Base-by-base conservation (phyloP, 2,797 vertebrate genomes). In the Pteronotus mesoamericanus region DNA sequence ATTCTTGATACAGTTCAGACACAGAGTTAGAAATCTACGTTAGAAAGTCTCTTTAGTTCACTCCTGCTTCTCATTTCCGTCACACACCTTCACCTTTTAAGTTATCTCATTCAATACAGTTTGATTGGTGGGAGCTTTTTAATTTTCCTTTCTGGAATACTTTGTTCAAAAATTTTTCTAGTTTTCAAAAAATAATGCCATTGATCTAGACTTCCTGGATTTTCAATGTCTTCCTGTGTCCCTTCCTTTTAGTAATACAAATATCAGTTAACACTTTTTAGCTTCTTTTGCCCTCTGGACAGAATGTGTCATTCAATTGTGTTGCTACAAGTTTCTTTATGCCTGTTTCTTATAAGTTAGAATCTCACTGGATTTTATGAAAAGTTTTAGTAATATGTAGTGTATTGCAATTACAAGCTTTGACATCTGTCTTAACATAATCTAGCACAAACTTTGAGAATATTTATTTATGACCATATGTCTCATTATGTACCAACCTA, bases 331-430 rank as follows among this genome's bases (percentile, higher is more conserved):
- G 64, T 96, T 94, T 96, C 61, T 37, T 71, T 94, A 44, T 83
- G 94, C 51, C 39, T 86, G 77, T 96, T 96, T 86, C 78, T 95
- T 90, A 77, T 94, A 98, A 94, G 94, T 95, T 97, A 94, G 89
- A 97, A 97, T 97, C 86, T 97, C 95, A 97, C 97, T 97, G 96
- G 53, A 85, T 97, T 96, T 97, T 97, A 97, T 96, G 93, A 96
- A 97, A 97, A 98, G 71, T 97, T 97, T 97, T 93, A 95, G 94
- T 96, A 97, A 96, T 96, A 95, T 78, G 69, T 82, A 95, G 39
- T 37, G 4, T 89, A 61, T 87, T 89, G 86, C 94, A 96, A 95
- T 96, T 95, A 96, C 21, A 39, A 96, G 95, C 42, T 57, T 94
- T 97, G 89, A 39, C 89, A 94, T 97, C 93, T 96, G 96, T 94